Conservation (phyloP, 2,797 vertebrate species). For the Enteromius radiatus region DNA sequence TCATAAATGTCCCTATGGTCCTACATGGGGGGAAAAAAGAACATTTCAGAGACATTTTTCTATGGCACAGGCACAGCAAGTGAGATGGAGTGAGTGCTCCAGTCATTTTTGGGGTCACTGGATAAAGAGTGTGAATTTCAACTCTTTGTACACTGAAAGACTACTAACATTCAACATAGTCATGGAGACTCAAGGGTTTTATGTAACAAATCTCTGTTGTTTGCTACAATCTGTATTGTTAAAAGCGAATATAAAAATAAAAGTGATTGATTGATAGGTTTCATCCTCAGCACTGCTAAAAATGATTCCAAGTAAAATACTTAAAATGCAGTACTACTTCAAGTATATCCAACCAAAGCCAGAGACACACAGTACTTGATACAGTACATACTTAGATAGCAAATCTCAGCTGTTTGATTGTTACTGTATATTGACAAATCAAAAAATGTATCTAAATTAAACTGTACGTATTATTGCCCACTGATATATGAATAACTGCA, state of each 20-base stretch:
- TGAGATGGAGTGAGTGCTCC: neutral
- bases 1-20: neutral
- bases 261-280: too few species aligned
- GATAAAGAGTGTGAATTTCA: constrained; percentile 4
- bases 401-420: neutral
- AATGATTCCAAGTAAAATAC: neutral
- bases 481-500: neutral
- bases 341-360: neutral
- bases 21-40: neutral
- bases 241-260: too few species aligned
- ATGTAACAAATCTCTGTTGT: neutral
- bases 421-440: neutral
- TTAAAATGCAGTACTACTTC: neutral
- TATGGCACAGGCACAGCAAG: neutral
- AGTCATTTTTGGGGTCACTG: constrained; percentile 25
- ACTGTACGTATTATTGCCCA: neutral
- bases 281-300: constrained; percentile 6
- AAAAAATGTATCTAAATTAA: neutral
- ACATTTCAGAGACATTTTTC: neutral
- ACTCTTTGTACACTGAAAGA: neutral
- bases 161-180: neutral
- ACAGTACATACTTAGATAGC: neutral
- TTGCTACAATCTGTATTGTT: too few species aligned
- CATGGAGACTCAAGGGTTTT: neutral
- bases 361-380: neutral